These are phyloP conservation scores for Meliscaeva auricollis DNA, from an alignment of 2,888 invertebrate genomes.

Conservation along the genomic window DNA sequence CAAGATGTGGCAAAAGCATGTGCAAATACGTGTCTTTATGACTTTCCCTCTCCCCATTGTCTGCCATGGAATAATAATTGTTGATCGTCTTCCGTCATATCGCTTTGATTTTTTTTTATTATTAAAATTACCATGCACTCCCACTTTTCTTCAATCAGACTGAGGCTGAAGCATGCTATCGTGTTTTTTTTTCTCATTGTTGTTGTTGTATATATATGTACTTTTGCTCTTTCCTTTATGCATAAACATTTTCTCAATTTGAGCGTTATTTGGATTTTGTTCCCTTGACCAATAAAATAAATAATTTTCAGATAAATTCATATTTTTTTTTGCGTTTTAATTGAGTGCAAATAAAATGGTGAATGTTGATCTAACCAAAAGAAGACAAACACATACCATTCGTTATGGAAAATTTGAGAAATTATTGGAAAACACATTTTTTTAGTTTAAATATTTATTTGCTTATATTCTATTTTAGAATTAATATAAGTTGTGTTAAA, in stretches of 20 bases:
- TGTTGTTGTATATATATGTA: slow-evolving; percentile 7
- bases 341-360: slow-evolving; percentile 42
- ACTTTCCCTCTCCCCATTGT: slow-evolving; percentile 9
- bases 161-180: slow-evolving; percentile 28
- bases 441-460: too few relatives aligned
- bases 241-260: slow-evolving; percentile 7
- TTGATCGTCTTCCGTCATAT: slow-evolving; percentile 50
- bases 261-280: slow-evolving; percentile 27
- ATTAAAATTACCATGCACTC: slow-evolving; percentile 56
- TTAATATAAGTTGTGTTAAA: too few relatives aligned
- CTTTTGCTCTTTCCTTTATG: slow-evolving; percentile 6
- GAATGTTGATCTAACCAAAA: neutral
- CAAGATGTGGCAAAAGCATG: slow-evolving; percentile 39
- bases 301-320: slow-evolving; percentile 33
- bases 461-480: too few relatives aligned
- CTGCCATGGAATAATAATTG: slow-evolving; percentile 16
- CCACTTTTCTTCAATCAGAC: slow-evolving; percentile 44
- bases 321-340: slow-evolving; percentile 41
- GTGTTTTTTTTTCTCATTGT: slow-evolving; percentile 34
- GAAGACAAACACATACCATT: neutral
- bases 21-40: slow-evolving; percentile 61
- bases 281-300: slow-evolving; percentile 62
- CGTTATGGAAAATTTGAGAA: too few relatives aligned
- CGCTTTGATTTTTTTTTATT: slow-evolving; percentile 31
- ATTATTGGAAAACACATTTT: too few relatives aligned